Conservation (phyloP, 1,140 invertebrate genomes). For the Protaetia brevitarsis region DNA sequence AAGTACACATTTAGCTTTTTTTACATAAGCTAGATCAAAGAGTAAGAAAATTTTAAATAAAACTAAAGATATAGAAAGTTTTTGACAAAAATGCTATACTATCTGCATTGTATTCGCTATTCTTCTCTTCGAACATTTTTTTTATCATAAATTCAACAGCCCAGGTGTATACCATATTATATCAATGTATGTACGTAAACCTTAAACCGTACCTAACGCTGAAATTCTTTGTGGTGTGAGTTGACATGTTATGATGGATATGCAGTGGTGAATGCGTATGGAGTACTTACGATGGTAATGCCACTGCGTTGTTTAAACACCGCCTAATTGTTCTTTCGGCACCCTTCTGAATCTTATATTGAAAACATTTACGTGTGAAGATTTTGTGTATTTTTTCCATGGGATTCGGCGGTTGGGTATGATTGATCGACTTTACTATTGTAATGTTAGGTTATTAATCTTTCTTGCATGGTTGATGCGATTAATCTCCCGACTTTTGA, state of each 20-base stretch:
- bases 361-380: neutral
- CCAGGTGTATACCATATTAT: neutral
- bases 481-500: neutral
- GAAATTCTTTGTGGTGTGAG: neutral
- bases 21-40: too few relatives aligned
- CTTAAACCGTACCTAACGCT: neutral
- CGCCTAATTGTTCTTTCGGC: neutral
- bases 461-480: constrained; percentile 5
- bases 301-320: constrained; percentile 3
- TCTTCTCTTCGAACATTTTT: neutral
- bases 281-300: constrained; percentile 2
- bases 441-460: constrained; percentile 15
- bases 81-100: too few relatives aligned
- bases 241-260: constrained; percentile 11
- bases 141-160: neutral
- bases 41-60: too few relatives aligned
- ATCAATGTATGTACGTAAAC: neutral
- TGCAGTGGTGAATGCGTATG: neutral
- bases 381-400: neutral
- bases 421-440: constrained; percentile 15
- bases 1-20: too few relatives aligned
- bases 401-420: neutral
- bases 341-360: constrained; percentile 5
- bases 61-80: too few relatives aligned
- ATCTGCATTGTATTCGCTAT: too few relatives aligned